A percentile compares a stretch with the other conserved stretches of the same genome.
phyloP scores from a whole-genome alignment of 1,140 invertebrate genomes.

The Metaphire vulgaris region DNA sequence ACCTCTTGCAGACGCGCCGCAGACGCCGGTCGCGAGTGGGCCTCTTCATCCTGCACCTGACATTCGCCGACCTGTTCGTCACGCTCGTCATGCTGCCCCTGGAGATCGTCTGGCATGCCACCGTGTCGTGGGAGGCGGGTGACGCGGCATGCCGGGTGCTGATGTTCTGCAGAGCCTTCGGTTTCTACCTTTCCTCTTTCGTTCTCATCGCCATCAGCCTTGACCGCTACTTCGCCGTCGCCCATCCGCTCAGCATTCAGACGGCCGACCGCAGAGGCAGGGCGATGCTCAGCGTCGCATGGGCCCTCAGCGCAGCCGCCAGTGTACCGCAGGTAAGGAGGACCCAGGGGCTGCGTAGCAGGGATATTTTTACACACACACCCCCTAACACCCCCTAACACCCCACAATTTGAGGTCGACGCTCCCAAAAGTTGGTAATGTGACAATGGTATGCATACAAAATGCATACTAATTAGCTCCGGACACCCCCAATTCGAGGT shows the following conservation, averaged over 20 bases:
- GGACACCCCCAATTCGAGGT: too few relatives aligned
- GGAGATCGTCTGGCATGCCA: slow-evolving; percentile 72
- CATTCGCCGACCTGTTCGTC: too few relatives aligned
- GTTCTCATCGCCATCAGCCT: slow-evolving; percentile 72
- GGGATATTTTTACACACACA: too few relatives aligned
- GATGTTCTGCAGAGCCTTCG: slow-evolving; percentile 68
- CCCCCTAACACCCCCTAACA: too few relatives aligned
- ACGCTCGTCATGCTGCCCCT: slow-evolving; percentile 70
- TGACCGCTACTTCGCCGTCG: slow-evolving; percentile 70
- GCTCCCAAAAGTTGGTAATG: too few relatives aligned
- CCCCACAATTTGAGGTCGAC: too few relatives aligned
- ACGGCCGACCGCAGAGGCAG: slow-evolving; percentile 64
- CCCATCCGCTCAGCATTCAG: slow-evolving; percentile 65
- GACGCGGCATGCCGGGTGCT: slow-evolving; percentile 68
- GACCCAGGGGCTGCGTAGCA: not conserved
- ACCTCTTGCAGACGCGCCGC: slow-evolving; percentile 58
- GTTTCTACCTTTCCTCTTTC: slow-evolving; percentile 73
- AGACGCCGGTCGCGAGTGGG: slow-evolving; percentile 63
- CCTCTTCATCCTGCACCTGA: slow-evolving; percentile 68
- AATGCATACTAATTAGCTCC: too few relatives aligned
- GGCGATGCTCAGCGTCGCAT: slow-evolving; percentile 66
- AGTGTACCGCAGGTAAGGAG: slow-evolving; percentile 66
- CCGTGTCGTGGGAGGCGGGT: slow-evolving; percentile 70
- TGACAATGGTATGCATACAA: too few relatives aligned
- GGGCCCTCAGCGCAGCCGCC: slow-evolving; percentile 63